phyloP scores from a whole-genome alignment of 2,113 vertebrate species.

The Colinus virginianus region DNA sequence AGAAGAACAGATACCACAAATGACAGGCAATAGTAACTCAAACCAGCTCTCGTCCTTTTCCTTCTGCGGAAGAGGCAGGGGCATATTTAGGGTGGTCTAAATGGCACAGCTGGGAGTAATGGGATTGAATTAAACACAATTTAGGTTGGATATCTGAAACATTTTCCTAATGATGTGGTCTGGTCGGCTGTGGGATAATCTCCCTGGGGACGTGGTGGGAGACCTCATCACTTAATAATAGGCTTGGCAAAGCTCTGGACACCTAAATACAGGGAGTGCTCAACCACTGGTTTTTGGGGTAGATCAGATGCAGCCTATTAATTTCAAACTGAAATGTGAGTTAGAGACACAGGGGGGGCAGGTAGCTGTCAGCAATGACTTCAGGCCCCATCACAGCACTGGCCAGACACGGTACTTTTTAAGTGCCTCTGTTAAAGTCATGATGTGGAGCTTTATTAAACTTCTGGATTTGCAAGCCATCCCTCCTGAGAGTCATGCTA shows the following conservation, averaged over 20 bases:
- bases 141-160: conserved; percentile 60
- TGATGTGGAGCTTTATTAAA: background rate
- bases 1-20: conserved; percentile 62
- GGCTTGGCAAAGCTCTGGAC: conserved; percentile 58
- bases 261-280: conserved; percentile 34
- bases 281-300: background rate
- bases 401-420: background rate
- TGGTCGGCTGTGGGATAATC: conserved; percentile 59
- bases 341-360: background rate
- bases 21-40: conserved; percentile 56
- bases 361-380: background rate
- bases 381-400: background rate
- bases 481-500: conserved; percentile 8
- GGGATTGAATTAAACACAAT: conserved; percentile 59
- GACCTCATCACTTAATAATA: conserved; percentile 67
- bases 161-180: conserved; percentile 56
- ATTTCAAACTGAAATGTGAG: conserved; percentile 10
- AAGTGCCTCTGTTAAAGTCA: background rate
- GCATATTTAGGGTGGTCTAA: conserved; percentile 65
- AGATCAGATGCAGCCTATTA: conserved; percentile 12
- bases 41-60: conserved; percentile 52
- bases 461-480: background rate
- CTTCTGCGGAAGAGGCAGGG: conserved; percentile 6
- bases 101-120: conserved; percentile 65
- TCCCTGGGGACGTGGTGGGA: conserved; percentile 44